These are phyloP conservation scores for Rhea americana DNA, from an alignment of 2,113 vertebrate species.

Conservation along the genomic window DNA sequence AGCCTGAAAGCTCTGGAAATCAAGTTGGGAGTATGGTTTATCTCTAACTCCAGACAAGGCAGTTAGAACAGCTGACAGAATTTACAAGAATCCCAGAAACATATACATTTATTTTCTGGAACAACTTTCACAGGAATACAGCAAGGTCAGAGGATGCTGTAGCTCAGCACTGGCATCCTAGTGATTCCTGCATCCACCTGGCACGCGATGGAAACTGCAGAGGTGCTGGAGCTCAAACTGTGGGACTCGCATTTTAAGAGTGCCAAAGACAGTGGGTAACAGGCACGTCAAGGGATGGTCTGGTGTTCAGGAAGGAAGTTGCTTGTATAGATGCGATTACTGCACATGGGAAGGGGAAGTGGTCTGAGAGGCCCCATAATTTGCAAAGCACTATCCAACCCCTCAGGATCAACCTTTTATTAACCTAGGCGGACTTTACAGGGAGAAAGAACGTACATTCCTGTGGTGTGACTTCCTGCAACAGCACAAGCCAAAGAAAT, in stretches of 20 bases:
- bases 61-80: slow-evolving; percentile 1
- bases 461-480: neutral
- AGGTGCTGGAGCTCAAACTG: slow-evolving; percentile 9
- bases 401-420: neutral
- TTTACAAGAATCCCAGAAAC: slow-evolving; percentile 34
- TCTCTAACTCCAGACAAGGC: slow-evolving; percentile 24
- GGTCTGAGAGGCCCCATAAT: neutral
- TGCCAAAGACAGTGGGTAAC: neutral
- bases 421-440: neutral
- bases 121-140: slow-evolving; percentile 15
- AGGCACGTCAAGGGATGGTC: neutral
- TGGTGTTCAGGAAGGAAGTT: neutral
- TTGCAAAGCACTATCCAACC: neutral
- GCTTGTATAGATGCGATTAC: neutral
- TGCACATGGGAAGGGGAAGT: neutral
- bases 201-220: neutral
- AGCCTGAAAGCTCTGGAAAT: slow-evolving; percentile 31
- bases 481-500: neutral
- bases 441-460: neutral
- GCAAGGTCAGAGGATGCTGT: slow-evolving; percentile 24
- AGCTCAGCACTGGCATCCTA: neutral
- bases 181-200: neutral
- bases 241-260: neutral
- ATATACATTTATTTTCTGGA: slow-evolving; percentile 8
- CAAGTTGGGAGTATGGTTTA: neutral